A percentile compares a stretch with the other conserved stretches of the same genome.
phyloP scores from a whole-genome alignment of 37 sponge, comb jelly and placozoan genomes.

The Cliona cf. orientalis region DNA sequence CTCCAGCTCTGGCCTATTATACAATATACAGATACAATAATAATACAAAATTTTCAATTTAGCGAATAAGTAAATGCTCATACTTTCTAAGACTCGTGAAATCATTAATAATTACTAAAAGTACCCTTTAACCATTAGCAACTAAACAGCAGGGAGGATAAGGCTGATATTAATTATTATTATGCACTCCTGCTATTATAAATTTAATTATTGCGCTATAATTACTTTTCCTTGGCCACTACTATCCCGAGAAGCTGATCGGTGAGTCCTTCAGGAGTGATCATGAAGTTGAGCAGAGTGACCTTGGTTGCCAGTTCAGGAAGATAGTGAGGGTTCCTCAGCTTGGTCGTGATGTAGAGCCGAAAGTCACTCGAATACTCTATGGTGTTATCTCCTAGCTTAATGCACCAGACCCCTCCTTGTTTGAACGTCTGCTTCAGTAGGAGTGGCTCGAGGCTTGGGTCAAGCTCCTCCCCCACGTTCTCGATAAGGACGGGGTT shows the following conservation, averaged over 20 bases:
- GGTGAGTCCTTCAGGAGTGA: constrained; percentile 98
- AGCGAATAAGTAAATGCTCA: too few species aligned
- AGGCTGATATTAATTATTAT: too few species aligned
- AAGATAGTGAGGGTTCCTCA: constrained; percentile 99
- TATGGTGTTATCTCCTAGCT: constrained; percentile 94
- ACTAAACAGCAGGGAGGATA: too few species aligned
- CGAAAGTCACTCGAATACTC: constrained; percentile 97
- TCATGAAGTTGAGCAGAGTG: constrained; percentile 99
- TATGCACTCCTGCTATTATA: too few species aligned
- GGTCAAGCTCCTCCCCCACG: constrained; percentile 99
- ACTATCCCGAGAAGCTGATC: constrained; percentile 98
- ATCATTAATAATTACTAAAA: too few species aligned
- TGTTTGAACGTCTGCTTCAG: constrained; percentile 99
- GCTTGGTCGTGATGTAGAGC: constrained; percentile 97
- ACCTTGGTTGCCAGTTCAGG: constrained; percentile 98
- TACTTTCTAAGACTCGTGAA: too few species aligned
- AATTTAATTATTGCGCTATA: too few species aligned
- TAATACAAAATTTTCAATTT: too few species aligned
- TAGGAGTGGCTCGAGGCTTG: constrained; percentile 96
- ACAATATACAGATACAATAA: too few species aligned
- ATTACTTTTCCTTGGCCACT: constrained; percentile 96
- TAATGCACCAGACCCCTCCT: constrained; percentile 97
- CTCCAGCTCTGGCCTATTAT: constrained; percentile 94
- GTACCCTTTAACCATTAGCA: too few species aligned
- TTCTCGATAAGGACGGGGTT: constrained; percentile 97